Evolutionary conservation across 1,140 invertebrate species (phyloP), one percentile per base, ranked within the genome.

Genomic region (Cryptotermes secundus): DNA sequence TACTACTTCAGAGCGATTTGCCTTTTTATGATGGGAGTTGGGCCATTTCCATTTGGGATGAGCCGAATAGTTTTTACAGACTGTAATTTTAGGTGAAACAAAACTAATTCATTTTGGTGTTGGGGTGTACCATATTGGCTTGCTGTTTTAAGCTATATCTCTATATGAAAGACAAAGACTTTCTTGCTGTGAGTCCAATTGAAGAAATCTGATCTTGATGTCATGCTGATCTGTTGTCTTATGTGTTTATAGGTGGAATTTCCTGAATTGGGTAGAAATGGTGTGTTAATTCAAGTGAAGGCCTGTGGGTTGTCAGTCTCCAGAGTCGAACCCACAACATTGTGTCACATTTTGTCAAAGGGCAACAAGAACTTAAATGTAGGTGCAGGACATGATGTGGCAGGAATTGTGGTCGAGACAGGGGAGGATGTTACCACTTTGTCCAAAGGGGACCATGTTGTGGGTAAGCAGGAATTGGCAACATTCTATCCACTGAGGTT

Each of bases 251-350:
- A 91, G 90, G 87, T 87, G 79, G 88, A 88, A 38, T 85, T 89
- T 45, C 90, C 90, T 42, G 86, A 86, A 19, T 85, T 89, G 35
- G 88, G 87, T 65, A 87, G 88, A 45, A 88, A 90, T 87, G 88
- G 90, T 80, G 87, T 91, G 45, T 86, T 90, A 34, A 87, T 91
- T 42, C 87, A 91, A 87, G 89, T 91, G 3, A 90, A 90, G 87
- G 90, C 90, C n/a, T 91, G 90, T 88, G 89, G 87, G 35, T 85
- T 91, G n/a, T 88, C 88, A 82, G 81, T 87, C 16, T 86, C 88
- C 26, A 87, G 89, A 83, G 85, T 88, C 85, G 90, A 89, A 85
- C 85, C 88, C 83, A 89, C 86, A 84, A 87, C 87, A 16, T 86
- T 88, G 45, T 84, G 81, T 82, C 87, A 88, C 84, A 84, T 88